Percentiles rank a stretch among this genome's conserved stretches.
phyloP scores from a whole-genome alignment of 2,888 invertebrate species.

The Muschampia plurimacula region DNA sequence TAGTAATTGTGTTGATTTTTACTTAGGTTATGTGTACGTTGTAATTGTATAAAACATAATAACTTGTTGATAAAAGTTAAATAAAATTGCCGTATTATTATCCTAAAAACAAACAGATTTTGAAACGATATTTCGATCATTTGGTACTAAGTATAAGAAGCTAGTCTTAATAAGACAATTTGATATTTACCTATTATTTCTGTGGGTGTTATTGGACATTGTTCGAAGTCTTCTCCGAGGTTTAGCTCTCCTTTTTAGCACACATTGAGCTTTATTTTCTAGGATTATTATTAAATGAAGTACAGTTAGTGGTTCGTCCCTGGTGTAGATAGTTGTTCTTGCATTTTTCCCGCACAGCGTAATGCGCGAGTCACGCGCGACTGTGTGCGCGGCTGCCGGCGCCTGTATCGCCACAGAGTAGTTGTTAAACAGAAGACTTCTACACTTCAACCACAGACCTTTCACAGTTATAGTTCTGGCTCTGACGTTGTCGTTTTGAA shows the following conservation, averaged over 20 bases:
- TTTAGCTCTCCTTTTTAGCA: not conserved
- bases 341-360: constrained; percentile 81
- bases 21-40: too few relatives aligned
- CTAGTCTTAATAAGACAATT: too few relatives aligned
- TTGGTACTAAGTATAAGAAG: too few relatives aligned
- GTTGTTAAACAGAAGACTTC: not conserved
- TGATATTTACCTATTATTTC: not conserved
- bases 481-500: too few relatives aligned
- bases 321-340: constrained; percentile 54
- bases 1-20: too few relatives aligned
- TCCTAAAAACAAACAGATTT: too few relatives aligned
- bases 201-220: not conserved
- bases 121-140: too few relatives aligned
- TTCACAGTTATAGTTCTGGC: too few relatives aligned
- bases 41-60: too few relatives aligned
- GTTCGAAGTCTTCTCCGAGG: not conserved
- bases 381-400: constrained; percentile 81
- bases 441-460: too few relatives aligned
- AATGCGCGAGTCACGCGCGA: constrained; percentile 85
- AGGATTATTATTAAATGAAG: constrained; percentile 5
- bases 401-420: constrained; percentile 68
- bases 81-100: too few relatives aligned
- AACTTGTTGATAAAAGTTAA: too few relatives aligned
- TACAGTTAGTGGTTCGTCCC: constrained; percentile 45
- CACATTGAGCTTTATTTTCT: not conserved